Evolutionary conservation across 2,888 invertebrate species (phyloP), one percentile per base, ranked within the genome.

Genomic region (Reticulitermes lucifugus): DNA sequence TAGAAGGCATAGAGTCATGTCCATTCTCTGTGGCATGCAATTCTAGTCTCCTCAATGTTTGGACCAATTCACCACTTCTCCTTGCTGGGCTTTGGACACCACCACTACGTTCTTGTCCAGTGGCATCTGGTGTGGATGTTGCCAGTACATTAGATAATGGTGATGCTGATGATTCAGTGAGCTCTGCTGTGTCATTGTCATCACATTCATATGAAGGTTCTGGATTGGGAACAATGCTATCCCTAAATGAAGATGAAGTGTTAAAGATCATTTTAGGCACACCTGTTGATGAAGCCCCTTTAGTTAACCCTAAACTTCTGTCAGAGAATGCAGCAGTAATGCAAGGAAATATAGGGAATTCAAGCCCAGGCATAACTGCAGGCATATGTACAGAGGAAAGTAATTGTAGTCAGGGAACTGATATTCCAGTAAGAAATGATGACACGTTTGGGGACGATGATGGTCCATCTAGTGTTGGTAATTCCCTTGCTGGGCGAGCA

Each of bases 41-140:
- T 91, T 96, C 97, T 0, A 97, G 97, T 89, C 92, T 98, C 43
- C 91, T 98, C 0, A 98, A 98, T 91, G 94, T 94, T 84, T 99
- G 98, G 98, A 95, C 96, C 0, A 94, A 95, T 88, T 94, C 95
- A 71, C 96, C 98, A 0, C 91, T 98, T 70, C 93, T 96, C 89
- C 91, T 98, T 88, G 96, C 97, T 22, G 98, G 98, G 7, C 92
- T 97, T 83, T 97, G 97, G 96, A 94, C 95, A 3, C 96, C 96
- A 0, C 95, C 96, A 14, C 92, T 96, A 89, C 94, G 95, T 89
- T 93, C 95, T 7, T 95, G 95, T 88, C 96, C 96, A 25, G 92
- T 95, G 59, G 87, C 89, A 55, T 88, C 89, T 79, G 91, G 90
- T 18, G 92, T 96, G 59, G 97, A 97, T 91, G 94, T 97, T 12